Conservation (phyloP, 2,888 invertebrate species). For the Buathra laborator region DNA sequence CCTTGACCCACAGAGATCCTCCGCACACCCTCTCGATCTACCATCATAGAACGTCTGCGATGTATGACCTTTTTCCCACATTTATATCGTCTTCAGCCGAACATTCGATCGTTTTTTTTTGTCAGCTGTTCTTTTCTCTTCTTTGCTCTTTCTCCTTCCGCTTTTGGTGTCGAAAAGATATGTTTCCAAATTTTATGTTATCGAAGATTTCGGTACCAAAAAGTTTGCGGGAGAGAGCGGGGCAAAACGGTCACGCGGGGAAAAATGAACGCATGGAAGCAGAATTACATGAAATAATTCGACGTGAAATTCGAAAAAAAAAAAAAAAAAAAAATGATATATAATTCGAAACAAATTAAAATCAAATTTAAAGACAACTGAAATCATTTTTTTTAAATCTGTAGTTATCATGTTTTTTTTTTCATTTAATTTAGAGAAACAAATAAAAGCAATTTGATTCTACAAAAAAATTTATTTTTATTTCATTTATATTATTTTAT, state of each 20-base stretch:
- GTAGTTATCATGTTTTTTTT: too few relatives aligned
- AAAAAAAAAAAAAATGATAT: background rate
- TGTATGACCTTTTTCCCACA: constrained; percentile 45
- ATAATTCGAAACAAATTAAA: background rate
- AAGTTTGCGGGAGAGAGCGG: background rate
- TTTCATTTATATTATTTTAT: too few relatives aligned
- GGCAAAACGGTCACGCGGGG: background rate
- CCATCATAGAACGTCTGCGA: constrained; percentile 3
- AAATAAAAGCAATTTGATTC: too few relatives aligned
- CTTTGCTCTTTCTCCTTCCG: constrained; percentile 15
- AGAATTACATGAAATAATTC: too few relatives aligned
- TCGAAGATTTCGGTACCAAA: background rate
- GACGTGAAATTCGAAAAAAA: too few relatives aligned
- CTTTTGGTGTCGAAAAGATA: constrained; percentile 21
- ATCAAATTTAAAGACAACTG: too few relatives aligned
- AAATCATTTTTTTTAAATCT: too few relatives aligned
- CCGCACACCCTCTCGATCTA: background rate
- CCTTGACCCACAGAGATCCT: background rate
- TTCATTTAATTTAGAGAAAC: too few relatives aligned
- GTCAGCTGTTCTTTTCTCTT: background rate
- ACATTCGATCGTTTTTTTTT: constrained; percentile 29
- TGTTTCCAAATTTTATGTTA: constrained; percentile 47
- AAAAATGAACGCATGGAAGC: too few relatives aligned
- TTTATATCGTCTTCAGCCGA: constrained; percentile 33
- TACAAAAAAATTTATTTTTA: too few relatives aligned